Conservation (phyloP, 2,797 vertebrate genomes). For the Lithobates sylvaticus region DNA sequence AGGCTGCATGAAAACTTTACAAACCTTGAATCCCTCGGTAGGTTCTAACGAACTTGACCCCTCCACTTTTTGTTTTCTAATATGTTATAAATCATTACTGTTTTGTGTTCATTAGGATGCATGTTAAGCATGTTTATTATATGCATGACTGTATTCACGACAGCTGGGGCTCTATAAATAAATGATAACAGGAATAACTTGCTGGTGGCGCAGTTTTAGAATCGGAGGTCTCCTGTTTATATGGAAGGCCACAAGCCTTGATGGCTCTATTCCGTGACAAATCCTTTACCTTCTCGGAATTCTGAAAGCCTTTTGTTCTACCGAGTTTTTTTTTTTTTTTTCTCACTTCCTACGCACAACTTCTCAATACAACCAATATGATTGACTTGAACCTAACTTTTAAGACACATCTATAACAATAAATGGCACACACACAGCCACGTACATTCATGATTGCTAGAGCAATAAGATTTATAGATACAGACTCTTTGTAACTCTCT, state of each 20-base stretch:
- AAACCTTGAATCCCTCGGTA: too few relatives aligned
- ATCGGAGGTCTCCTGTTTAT: not conserved
- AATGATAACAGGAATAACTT: not conserved
- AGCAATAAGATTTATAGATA: conserved; percentile 21
- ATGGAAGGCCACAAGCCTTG: not conserved
- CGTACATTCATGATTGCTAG: not conserved
- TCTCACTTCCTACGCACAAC: not conserved
- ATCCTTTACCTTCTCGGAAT: not conserved
- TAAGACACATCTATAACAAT: too few relatives aligned
- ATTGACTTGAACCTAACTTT: too few relatives aligned
- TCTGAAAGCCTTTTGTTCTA: not conserved
- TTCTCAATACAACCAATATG: not conserved
- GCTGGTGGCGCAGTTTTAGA: not conserved
- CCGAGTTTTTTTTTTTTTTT: not conserved
- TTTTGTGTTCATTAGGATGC: too few relatives aligned
- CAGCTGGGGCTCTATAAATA: not conserved
- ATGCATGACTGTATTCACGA: not conserved
- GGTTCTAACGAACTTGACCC: too few relatives aligned
- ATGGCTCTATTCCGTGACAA: not conserved
- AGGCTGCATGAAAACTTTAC: too few relatives aligned
- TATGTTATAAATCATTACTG: too few relatives aligned
- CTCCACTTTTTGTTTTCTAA: too few relatives aligned
- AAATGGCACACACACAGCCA: not conserved
- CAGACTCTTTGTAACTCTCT: conserved; percentile 5
- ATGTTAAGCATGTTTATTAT: not conserved